Percentiles rank a stretch among this genome's conserved stretches.
Conservation (phyloP, 2,113 vertebrate species). For the Gymnogyps californianus region DNA sequence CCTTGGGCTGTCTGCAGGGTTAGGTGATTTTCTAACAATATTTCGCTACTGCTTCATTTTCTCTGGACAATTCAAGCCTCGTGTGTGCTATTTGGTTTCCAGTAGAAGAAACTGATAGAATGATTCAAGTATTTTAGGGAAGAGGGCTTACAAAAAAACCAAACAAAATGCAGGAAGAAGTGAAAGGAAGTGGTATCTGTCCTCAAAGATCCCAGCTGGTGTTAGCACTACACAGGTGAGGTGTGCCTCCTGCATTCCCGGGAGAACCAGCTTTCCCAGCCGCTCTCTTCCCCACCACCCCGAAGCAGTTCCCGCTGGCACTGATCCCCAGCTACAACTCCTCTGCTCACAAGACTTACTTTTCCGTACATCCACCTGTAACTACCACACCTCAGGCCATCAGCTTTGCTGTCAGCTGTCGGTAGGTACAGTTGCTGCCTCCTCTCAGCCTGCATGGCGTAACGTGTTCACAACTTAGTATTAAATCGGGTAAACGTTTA, state of each 20-base stretch:
- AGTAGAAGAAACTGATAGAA: not conserved
- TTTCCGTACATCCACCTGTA: not conserved
- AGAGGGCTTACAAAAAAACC: not conserved
- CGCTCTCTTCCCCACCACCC: too few relatives aligned
- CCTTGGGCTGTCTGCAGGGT: not conserved
- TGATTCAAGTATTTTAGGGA: not conserved
- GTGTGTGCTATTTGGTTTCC: not conserved
- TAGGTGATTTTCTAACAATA: not conserved
- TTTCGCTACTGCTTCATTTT: not conserved
- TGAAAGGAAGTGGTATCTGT: rapidly evolving
- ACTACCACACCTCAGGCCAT: not conserved
- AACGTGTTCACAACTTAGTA: rapidly evolving
- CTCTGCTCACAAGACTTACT: not conserved
- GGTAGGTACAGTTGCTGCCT: not conserved
- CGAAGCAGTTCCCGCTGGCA: not conserved
- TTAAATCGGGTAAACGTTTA: rapidly evolving
- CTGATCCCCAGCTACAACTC: not conserved
- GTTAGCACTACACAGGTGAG: not conserved
- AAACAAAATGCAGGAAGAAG: not conserved
- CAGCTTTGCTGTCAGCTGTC: not conserved
- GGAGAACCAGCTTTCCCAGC: not conserved
- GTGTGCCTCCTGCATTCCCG: too few relatives aligned
- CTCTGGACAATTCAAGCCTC: not conserved
- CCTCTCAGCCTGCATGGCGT: too few relatives aligned
- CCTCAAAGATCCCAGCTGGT: too few relatives aligned